Base-by-base conservation (phyloP, 2,888 invertebrate genomes). In the Ophraella communa region DNA sequence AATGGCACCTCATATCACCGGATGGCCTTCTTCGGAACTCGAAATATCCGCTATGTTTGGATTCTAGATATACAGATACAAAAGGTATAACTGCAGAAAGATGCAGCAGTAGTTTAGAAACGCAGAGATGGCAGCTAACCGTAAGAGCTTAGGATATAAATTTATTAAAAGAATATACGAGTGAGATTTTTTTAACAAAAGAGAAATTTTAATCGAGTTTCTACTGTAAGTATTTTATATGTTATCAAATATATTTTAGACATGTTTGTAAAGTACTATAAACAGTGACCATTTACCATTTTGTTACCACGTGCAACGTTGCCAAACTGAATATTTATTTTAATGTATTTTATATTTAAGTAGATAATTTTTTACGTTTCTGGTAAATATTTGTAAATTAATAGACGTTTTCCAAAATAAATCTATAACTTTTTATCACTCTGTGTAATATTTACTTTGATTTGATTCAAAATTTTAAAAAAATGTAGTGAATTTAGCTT, bases 1-100 rank as follows among this genome's bases (percentile, higher is more conserved):
- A 90, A 82, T 89, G 89, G 87, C 84, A 88, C 65, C 84, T 88
- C 73, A 84, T 89, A 17, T 87, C 89, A 68, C 83, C 82, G 7
- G 91, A 91, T 14, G 87, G 87, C 11, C 81, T 91, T 56, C 84
- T 94, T 66, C 85, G 88, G 61, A 92, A 94, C 79, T 85, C 86
- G 1, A 88, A 89, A 72, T 86, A 91, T 64, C 90, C 92, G 67
- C 87, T 93, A 18, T 96, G 95, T 79, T 84, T 95, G 47, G 91
- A 94, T 80, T 87, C 91, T 52, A 79, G 85, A 77, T 84, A 85
- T 79, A 81, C 85, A 70, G 85, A 86, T 57, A 81, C 84, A 45
- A 81, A 85, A 69, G 87, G 89, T 8, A 84, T 92, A 49, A 88
- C 89, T 24, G 90, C 87, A 7, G 89, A 90, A 78, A 85, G 87